Evolutionary conservation across 1,140 invertebrate genomes (phyloP), one percentile per base, ranked within the genome.

Genomic region (Epicauta chinensis): DNA sequence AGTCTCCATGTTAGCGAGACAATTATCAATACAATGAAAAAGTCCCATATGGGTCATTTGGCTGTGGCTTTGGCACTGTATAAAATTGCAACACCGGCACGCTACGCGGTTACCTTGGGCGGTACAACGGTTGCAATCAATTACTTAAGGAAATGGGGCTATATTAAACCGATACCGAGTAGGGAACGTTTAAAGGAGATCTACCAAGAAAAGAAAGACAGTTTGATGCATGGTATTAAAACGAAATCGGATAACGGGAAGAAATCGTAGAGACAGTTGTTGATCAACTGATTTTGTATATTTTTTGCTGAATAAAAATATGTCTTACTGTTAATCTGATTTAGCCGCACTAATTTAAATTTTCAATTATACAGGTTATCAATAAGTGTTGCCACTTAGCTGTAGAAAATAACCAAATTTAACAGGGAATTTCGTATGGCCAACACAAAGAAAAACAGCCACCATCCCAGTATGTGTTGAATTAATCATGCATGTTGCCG

Each of bases 11-110:
- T 91, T 1, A 85, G 82, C 72, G 89, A 94, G 62, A 81, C 72
- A 52, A 77, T 94, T 16, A 75, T 91, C 23, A 76, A 82, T 36
- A 81, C 84, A 39, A 71, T 96, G 43, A 78, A 77, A 64, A 79
- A 85, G 49, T 88, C 89, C 0, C 80, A 78, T 63, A 83, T 91
- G 62, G 93, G 93, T n/a, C 83, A 93, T 71, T 75, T 91, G 66
- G 92, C 92, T 11, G 75, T 95, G 12, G 80, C 91, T 0, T 94
- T 93, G 73, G 83, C 89, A 3, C 75, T 93, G 61, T 97, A 96
- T 68, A 97, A 98, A 78, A 75, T 97, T 56, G 83, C 84, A 11
- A 93, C 93, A 14, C 94, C 94, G 1, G 63, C 89, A 11, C 75
- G 94, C 60, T 97, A 97, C 73, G 87, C 89, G 2, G 83, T 95